Percentiles rank a stretch among this genome's conserved stretches.
Conservation (phyloP, 1,140 invertebrate genomes). For the Campodea augens region DNA sequence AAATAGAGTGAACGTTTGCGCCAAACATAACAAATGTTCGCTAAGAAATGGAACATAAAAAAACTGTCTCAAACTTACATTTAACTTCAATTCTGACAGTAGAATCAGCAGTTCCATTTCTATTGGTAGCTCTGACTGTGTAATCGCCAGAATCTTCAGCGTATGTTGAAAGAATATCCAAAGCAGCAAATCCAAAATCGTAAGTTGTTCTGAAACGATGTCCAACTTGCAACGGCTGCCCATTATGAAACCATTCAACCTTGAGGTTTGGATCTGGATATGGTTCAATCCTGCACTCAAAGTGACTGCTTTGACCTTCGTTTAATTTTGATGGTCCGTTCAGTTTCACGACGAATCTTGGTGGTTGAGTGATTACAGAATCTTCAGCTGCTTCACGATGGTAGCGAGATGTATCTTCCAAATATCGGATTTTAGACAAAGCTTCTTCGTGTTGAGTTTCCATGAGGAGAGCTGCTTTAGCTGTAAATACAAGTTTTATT, state of each 20-base stretch:
- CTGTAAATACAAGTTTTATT: slow-evolving; percentile 24
- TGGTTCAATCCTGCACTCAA: slow-evolving; percentile 90
- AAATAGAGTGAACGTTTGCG: too few relatives aligned
- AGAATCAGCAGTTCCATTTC: slow-evolving; percentile 48
- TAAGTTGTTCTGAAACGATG: slow-evolving; percentile 78
- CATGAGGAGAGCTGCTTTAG: slow-evolving; percentile 62
- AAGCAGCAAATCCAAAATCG: slow-evolving; percentile 86
- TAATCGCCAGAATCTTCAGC: slow-evolving; percentile 34
- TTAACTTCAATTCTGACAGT: slow-evolving; percentile 61
- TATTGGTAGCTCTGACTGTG: slow-evolving; percentile 22
- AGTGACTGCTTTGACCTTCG: slow-evolving; percentile 79
- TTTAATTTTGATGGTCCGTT: slow-evolving; percentile 59
- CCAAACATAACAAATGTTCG: too few relatives aligned
- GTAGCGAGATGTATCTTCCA: slow-evolving; percentile 64
- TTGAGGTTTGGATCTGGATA: slow-evolving; percentile 83
- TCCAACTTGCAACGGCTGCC: slow-evolving; percentile 66
- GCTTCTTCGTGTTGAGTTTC: slow-evolving; percentile 82
- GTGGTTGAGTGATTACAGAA: slow-evolving; percentile 54
- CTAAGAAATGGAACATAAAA: too few relatives aligned
- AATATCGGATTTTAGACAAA: slow-evolving; percentile 60
- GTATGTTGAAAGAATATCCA: slow-evolving; percentile 63
- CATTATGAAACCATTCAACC: slow-evolving; percentile 88
- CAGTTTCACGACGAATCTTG: slow-evolving; percentile 65
- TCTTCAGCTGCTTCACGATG: slow-evolving; percentile 64
- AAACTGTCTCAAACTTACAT: slow-evolving; percentile 45